Base-by-base conservation (phyloP, 2,797 vertebrate species). In the Muscicapa comitata region DNA sequence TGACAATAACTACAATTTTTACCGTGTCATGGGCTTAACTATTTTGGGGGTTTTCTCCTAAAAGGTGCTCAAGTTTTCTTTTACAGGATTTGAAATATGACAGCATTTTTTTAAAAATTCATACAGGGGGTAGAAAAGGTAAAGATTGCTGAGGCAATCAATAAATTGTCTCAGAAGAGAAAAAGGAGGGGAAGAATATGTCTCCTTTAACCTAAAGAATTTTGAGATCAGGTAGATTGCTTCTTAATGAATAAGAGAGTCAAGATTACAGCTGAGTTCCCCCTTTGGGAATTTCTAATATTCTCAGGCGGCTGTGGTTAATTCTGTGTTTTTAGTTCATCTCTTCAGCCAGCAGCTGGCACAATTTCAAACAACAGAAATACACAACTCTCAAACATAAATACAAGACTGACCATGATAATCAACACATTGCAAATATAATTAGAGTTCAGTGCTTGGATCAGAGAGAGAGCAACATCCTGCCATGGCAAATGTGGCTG, bases 31-130 rank as follows among this genome's bases (percentile, higher is more conserved):
- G 73, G 73, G 13, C 31, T 43, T 72, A 51, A 70, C 7, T 31
- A 6, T 40, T 77, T 74, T 61, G 2, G 19, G 1, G 0, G 0
- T 0, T 2, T 71, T 59, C 33, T 43, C 43, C 43, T 72, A 45
- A 45, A 62, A 25, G 3, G 11, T 66, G 11, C 20, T 68, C 57
- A 65, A n/a, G 5, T 82, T 75, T 75, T 11, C 25, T 70, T 77
- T 65, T 61, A 24, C 13, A 61, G 42, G 9, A 57, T 65, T 80
- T 83, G 43, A 80, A 68, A 68, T 38, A 38, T 24, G 59, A 37
- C 16, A 81, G 1, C 7, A 47, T 59, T 85, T 66, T 59, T 68
- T 53, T 62, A 76, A 79, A 40, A 29, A 57, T 92, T 59, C 1
- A 2, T 15, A 18, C 24, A 70, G 7, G 8, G 9, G 16, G 7